Conservation (phyloP, 2,797 vertebrate genomes). For the Echeneis naucrates region DNA sequence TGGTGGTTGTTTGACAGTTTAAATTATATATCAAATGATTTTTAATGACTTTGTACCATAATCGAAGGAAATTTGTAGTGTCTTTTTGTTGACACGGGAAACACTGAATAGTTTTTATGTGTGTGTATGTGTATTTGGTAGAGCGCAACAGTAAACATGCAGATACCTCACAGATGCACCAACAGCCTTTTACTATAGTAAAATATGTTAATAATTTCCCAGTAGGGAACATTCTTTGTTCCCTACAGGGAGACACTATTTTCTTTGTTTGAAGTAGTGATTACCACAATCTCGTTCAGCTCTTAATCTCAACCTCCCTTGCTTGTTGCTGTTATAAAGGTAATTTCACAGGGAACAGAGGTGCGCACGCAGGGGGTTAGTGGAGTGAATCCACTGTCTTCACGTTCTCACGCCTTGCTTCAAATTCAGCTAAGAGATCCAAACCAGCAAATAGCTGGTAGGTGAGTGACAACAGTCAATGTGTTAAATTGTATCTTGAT, state of each 20-base stretch:
- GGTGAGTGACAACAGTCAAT: constrained; percentile 72
- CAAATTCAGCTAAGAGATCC: constrained; percentile 90
- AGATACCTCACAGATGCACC: neutral
- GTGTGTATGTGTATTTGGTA: neutral
- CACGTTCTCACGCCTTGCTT: constrained; percentile 94
- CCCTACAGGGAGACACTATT: neutral
- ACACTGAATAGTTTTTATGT: neutral
- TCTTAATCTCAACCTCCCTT: neutral
- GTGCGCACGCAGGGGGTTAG: constrained; percentile 90
- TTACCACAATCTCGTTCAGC: neutral
- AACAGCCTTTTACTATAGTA: neutral
- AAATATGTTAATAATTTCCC: neutral
- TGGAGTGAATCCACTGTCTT: constrained; percentile 91
- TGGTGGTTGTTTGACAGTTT: too few species aligned
- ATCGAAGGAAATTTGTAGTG: neutral
- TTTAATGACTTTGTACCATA: neutral
- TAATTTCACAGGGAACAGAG: constrained; percentile 88
- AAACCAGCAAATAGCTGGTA: constrained; percentile 85
- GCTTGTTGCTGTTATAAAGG: constrained; percentile 70
- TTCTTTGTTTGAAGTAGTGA: neutral
- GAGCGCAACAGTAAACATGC: neutral
- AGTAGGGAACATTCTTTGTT: neutral
- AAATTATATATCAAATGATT: neutral
- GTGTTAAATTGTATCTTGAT: neutral
- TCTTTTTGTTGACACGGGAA: neutral